These are phyloP conservation scores for Orthosia incerta DNA, from an alignment of 2,888 invertebrate genomes.

Conservation along the genomic window DNA sequence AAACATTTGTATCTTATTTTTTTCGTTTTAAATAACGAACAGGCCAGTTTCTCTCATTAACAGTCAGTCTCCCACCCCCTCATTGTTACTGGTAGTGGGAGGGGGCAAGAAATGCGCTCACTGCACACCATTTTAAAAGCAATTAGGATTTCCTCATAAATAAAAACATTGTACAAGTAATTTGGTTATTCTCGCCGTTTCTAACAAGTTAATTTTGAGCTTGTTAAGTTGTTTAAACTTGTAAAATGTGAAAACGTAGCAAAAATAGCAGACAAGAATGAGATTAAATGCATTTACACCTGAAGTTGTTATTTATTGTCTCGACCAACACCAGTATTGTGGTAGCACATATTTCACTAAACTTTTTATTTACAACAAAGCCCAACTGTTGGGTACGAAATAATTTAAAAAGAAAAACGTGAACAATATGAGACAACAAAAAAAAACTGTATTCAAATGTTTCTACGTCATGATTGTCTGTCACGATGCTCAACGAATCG, in stretches of 20 bases:
- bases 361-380: conserved; percentile 37
- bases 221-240: conserved; percentile 1
- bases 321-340: conserved; percentile 28
- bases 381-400: conserved; percentile 1
- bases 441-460: conserved; percentile 8
- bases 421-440: not conserved
- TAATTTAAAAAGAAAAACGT: conserved; percentile 31
- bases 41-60: conserved; percentile 50
- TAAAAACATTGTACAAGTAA: conserved; percentile 24
- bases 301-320: conserved; percentile 32
- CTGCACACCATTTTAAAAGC: conserved; percentile 37
- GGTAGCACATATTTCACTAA: conserved; percentile 32
- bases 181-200: conserved; percentile 20
- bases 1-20: conserved; percentile 28
- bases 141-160: conserved; percentile 31
- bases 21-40: conserved; percentile 33
- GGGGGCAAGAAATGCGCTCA: conserved; percentile 17
- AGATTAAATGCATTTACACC: not conserved
- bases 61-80: conserved; percentile 29
- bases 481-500: conserved; percentile 18
- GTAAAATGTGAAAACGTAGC: not conserved
- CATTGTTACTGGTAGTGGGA: conserved; percentile 23
- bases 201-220: not conserved
- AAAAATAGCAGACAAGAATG: conserved; percentile 4
- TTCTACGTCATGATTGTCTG: conserved; percentile 11